Evolutionary conservation across 1,140 invertebrate genomes (phyloP).

Genomic region (Drosophila lowei): DNA sequence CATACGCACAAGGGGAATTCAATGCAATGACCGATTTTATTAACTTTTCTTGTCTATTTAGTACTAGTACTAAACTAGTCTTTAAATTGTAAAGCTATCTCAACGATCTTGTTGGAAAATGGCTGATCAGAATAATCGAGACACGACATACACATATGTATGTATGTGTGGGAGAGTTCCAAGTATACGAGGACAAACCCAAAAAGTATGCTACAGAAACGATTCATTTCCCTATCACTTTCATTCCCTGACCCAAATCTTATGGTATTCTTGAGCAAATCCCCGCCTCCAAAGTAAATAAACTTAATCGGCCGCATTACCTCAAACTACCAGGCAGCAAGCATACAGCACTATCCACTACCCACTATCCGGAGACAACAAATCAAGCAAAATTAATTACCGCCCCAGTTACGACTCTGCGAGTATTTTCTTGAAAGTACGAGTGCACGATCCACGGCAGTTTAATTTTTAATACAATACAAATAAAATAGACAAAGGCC

Average conservation of each 20-base stretch:
- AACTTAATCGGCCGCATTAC: constrained; percentile 35
- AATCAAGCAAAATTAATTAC: constrained; percentile 64
- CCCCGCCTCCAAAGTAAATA: constrained; percentile 23
- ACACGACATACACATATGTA: too few relatives aligned
- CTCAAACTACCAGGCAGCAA: constrained; percentile 48
- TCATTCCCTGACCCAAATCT: constrained; percentile 57
- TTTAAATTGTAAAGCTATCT: too few relatives aligned
- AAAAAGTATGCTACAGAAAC: constrained; percentile 2
- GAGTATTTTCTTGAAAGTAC: constrained; percentile 11
- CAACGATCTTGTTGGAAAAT: too few relatives aligned
- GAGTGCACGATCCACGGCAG: constrained; percentile 28
- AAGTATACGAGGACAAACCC: background rate
- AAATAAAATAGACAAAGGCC: constrained; percentile 55
- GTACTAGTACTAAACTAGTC: too few relatives aligned
- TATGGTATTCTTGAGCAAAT: constrained; percentile 35
- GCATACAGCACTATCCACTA: constrained; percentile 26
- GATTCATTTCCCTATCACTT: constrained; percentile 29
- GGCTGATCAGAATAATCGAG: too few relatives aligned
- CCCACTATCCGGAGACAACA: too few relatives aligned
- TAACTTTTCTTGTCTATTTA: too few relatives aligned
- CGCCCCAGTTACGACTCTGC: constrained; percentile 38
- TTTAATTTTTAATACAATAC: constrained; percentile 62
- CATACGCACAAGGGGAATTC: too few relatives aligned
- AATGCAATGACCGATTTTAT: too few relatives aligned
- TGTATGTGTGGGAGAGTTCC: too few relatives aligned